Conservation (phyloP, 2,113 vertebrate genomes). For the Scomber scombrus region DNA sequence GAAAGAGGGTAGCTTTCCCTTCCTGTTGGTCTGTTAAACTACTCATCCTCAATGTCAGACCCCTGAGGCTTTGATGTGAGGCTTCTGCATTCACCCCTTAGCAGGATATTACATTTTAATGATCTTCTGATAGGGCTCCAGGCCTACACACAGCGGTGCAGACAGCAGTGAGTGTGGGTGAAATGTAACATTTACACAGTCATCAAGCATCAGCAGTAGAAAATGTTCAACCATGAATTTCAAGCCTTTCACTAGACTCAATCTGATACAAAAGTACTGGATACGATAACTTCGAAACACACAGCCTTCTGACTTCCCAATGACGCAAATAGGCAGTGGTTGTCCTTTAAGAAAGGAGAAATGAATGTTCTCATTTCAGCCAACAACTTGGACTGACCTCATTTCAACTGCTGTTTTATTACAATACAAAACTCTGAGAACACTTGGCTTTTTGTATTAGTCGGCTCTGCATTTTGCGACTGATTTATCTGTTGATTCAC, state of each 20-base stretch:
- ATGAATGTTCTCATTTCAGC: conserved; percentile 15
- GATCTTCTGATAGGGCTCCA: conserved; percentile 45
- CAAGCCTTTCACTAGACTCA: not conserved
- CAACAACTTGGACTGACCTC: not conserved
- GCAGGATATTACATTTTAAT: conserved; percentile 71
- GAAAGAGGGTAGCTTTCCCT: conserved; percentile 43
- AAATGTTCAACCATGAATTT: not conserved
- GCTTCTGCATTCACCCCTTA: not conserved
- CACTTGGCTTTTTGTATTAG: not conserved
- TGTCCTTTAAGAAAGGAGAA: not conserved
- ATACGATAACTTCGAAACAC: not conserved
- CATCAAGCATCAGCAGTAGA: not conserved
- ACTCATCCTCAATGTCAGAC: conserved; percentile 43
- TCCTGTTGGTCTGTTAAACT: conserved; percentile 57
- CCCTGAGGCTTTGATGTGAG: conserved; percentile 55
- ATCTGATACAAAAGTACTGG: not conserved
- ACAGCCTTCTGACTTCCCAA: not conserved
- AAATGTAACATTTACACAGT: conserved; percentile 11
- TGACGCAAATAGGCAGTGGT: not conserved
- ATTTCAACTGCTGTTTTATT: not conserved
- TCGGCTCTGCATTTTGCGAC: not conserved
- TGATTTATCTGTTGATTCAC: conserved; percentile 6
- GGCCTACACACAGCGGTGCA: conserved; percentile 9
- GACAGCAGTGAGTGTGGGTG: conserved; percentile 24
- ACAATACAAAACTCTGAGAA: not conserved